These are phyloP conservation scores for Pelochelys cantorii DNA, from an alignment of 2,797 vertebrate species.

Conservation along the genomic window DNA sequence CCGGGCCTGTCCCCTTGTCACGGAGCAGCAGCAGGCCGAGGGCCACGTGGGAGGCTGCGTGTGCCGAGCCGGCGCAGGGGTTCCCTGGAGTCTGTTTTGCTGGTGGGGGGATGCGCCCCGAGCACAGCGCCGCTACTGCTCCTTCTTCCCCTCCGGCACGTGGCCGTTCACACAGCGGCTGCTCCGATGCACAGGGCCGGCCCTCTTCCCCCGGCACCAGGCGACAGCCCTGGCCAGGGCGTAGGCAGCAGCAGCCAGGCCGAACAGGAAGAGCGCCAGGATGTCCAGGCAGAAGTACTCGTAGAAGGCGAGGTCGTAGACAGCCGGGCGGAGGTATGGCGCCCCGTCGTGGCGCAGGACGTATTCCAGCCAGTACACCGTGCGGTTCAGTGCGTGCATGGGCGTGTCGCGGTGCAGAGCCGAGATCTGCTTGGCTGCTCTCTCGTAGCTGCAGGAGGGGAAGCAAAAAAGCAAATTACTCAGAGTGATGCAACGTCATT, in stretches of 20 bases:
- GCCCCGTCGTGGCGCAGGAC: constrained; percentile 71
- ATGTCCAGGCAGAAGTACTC: constrained; percentile 77
- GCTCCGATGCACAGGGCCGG: constrained; percentile 43
- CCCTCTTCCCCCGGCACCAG: constrained; percentile 54
- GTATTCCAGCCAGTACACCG: constrained; percentile 79
- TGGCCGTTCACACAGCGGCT: constrained; percentile 62
- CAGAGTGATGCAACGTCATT: neutral
- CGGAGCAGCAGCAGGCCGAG: neutral
- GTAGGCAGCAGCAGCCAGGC: neutral
- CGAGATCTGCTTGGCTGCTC: constrained; percentile 71
- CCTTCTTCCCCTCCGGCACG: constrained; percentile 68
- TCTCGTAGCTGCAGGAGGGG: constrained; percentile 63
- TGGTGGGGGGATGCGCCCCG: constrained; percentile 11
- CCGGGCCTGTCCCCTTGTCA: neutral
- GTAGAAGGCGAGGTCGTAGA: constrained; percentile 59
- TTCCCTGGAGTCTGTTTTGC: constrained; percentile 55
- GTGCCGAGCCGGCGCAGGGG: constrained; percentile 14
- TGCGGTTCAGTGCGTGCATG: constrained; percentile 68
- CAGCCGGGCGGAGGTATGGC: constrained; percentile 58
- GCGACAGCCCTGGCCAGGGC: constrained; percentile 33
- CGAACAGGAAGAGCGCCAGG: constrained; percentile 50
- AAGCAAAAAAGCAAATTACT: neutral
- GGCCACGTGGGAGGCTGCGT: accelerated
- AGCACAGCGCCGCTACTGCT: constrained; percentile 28
- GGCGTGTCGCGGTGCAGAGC: constrained; percentile 73